Evolutionary conservation across 2,113 vertebrate species (phyloP).

Genomic region (Campylorhamphus procurvoides): DNA sequence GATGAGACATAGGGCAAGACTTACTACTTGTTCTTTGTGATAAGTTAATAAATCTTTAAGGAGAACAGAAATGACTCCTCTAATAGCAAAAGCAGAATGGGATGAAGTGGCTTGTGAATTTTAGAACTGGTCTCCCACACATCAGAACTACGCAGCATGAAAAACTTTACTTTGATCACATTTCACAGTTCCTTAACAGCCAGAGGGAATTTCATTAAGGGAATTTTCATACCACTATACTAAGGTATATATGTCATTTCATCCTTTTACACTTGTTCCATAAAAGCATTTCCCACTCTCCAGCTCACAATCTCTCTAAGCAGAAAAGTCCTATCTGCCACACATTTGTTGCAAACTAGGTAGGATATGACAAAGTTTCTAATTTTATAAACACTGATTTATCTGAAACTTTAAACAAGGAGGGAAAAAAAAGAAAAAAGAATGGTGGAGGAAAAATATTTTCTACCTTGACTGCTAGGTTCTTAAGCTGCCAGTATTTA

Average conservation of each 20-base stretch:
- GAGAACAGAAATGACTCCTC: neutral
- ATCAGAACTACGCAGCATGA: neutral
- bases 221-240: neutral
- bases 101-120: neutral
- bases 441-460: neutral
- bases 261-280: neutral
- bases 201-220: neutral
- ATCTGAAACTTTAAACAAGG: neutral
- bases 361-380: neutral
- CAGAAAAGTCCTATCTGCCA: neutral
- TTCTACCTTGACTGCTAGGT: neutral
- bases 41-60: neutral
- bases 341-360: neutral
- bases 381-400: neutral
- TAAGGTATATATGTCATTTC: neutral
- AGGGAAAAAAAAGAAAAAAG: neutral
- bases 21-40: neutral
- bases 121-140: neutral
- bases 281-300: neutral
- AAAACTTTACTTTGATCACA: neutral
- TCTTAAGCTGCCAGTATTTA: neutral
- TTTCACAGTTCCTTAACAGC: neutral
- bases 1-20: neutral
- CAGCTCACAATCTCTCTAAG: neutral
- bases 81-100: neutral